Evolutionary conservation across 2,888 invertebrate species (phyloP).

Genomic region (Orthosia gracilis): DNA sequence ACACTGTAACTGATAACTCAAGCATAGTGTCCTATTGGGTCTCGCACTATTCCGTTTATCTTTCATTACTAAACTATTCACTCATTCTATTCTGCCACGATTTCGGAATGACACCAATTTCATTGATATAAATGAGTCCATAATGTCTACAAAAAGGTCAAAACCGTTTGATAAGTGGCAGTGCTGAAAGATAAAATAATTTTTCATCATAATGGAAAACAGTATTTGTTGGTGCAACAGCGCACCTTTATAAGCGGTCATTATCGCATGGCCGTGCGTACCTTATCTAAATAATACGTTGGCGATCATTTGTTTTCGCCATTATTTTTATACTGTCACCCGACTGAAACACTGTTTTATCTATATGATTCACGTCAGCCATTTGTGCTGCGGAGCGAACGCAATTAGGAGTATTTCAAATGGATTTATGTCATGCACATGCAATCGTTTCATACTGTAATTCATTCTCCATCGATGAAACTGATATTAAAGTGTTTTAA

Average conservation of each 20-base stretch:
- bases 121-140: conserved; percentile 44
- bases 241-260: conserved; percentile 73
- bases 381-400: conserved; percentile 56
- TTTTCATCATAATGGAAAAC: conserved; percentile 65
- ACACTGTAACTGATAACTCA: conserved; percentile 52
- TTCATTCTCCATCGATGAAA: conserved; percentile 34
- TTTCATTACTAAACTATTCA: conserved; percentile 19
- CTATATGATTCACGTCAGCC: conserved; percentile 69
- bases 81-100: conserved; percentile 3
- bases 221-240: conserved; percentile 68
- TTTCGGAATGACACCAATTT: conserved; percentile 23
- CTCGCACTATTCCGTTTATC: conserved; percentile 38
- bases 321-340: conserved; percentile 77
- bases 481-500: conserved; percentile 17
- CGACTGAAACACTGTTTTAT: conserved; percentile 70
- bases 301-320: conserved; percentile 78
- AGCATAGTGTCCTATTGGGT: conserved; percentile 31
- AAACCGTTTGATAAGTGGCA: conserved; percentile 50
- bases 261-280: conserved; percentile 76
- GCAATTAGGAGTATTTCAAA: conserved; percentile 60
- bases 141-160: conserved; percentile 42
- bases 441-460: conserved; percentile 47
- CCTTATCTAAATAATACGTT: conserved; percentile 81
- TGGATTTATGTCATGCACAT: conserved; percentile 61
- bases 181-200: conserved; percentile 54